These are phyloP conservation scores for Poecilia wingei DNA, from an alignment of 2,797 vertebrate genomes.

Conservation along the genomic window DNA sequence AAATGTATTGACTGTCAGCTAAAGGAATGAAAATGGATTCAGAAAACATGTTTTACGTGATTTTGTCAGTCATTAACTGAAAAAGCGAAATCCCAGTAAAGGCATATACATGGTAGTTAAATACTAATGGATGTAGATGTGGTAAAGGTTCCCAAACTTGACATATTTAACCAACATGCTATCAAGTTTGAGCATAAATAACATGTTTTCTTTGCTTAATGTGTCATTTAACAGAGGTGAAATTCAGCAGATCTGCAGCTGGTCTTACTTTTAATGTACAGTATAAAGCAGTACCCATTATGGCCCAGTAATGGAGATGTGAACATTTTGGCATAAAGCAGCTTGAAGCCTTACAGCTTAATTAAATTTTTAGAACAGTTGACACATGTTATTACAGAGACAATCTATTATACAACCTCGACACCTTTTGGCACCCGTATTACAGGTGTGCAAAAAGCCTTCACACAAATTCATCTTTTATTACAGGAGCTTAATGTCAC, in stretches of 20 bases:
- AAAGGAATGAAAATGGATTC: background rate
- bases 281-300: background rate
- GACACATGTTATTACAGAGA: constrained; percentile 3
- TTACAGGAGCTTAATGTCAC: background rate
- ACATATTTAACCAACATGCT: background rate
- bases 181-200: background rate
- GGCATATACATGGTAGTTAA: background rate
- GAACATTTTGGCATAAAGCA: background rate
- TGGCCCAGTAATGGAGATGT: background rate
- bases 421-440: background rate
- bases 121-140: background rate
- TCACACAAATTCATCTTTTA: background rate
- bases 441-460: background rate
- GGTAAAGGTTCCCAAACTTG: background rate
- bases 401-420: background rate
- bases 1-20: background rate
- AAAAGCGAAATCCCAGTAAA: background rate
- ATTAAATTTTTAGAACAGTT: background rate
- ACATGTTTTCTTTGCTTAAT: background rate
- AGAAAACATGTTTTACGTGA: background rate
- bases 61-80: background rate
- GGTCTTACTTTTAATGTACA: background rate
- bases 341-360: background rate
- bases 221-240: background rate
- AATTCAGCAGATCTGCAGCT: background rate